Percentiles rank a stretch among this genome's conserved stretches.
Conservation (phyloP, 2,113 vertebrate genomes). For the Aramus guarauna region DNA sequence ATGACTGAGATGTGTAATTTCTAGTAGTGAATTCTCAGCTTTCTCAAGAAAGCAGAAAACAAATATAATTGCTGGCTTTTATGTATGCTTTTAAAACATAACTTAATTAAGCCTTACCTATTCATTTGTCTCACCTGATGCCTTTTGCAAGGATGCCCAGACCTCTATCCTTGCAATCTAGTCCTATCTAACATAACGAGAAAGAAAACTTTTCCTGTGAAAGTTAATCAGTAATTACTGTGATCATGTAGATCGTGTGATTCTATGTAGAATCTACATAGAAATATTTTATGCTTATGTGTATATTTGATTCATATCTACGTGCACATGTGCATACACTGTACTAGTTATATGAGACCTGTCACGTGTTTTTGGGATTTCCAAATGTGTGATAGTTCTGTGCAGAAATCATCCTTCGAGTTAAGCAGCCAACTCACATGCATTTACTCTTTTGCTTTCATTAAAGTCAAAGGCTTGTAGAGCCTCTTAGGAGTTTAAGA, state of each 20-base stretch:
- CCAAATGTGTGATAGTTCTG: neutral
- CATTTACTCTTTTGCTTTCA: neutral
- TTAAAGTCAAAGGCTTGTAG: neutral
- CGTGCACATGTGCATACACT: neutral
- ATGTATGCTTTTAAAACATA: neutral
- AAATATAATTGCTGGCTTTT: neutral
- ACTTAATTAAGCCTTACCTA: neutral
- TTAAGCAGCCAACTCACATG: neutral
- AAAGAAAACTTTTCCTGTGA: neutral
- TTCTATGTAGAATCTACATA: neutral
- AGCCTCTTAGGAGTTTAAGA: neutral
- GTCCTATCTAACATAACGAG: neutral
- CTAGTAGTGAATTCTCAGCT: constrained; percentile 1
- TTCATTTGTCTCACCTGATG: neutral
- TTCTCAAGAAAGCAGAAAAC: neutral
- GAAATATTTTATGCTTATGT: neutral
- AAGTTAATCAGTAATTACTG: neutral
- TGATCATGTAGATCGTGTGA: neutral
- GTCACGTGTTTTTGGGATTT: neutral
- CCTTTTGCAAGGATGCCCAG: neutral
- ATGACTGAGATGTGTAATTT: constrained; percentile 18
- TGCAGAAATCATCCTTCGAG: neutral
- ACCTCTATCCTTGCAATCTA: neutral
- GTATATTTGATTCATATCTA: neutral
- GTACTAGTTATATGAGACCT: neutral